Conservation (phyloP, 2,797 vertebrate genomes). For the Todus mexicanus region DNA sequence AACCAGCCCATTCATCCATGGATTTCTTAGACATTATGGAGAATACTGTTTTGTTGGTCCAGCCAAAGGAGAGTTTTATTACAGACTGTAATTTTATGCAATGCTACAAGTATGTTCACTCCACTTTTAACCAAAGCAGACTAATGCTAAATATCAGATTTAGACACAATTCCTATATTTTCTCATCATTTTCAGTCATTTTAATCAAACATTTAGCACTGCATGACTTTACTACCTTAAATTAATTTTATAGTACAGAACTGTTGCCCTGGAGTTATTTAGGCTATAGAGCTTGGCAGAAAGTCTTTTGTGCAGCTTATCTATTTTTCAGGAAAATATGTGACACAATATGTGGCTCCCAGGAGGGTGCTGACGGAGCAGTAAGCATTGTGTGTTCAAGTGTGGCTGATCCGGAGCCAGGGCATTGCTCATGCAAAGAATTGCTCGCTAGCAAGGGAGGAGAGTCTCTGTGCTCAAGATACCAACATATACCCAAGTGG, state of each 20-base stretch:
- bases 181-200: not conserved
- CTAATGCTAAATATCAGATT: not conserved
- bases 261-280: not conserved
- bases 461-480: not conserved
- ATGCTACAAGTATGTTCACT: not conserved
- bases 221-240: not conserved
- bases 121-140: not conserved
- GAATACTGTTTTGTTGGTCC: not conserved
- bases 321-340: constrained; percentile 6
- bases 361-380: not conserved
- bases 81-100: not conserved
- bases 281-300: not conserved
- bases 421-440: not conserved
- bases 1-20: not conserved
- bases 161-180: not conserved
- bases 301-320: not conserved
- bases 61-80: not conserved
- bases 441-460: not conserved
- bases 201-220: not conserved
- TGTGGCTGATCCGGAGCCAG: not conserved
- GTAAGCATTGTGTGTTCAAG: not conserved
- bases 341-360: not conserved
- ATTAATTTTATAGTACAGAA: not conserved
- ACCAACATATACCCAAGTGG: not conserved
- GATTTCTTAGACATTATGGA: not conserved